These are phyloP conservation scores for Pomacea maculata DNA, from an alignment of 1,140 invertebrate species.

Conservation along the genomic window DNA sequence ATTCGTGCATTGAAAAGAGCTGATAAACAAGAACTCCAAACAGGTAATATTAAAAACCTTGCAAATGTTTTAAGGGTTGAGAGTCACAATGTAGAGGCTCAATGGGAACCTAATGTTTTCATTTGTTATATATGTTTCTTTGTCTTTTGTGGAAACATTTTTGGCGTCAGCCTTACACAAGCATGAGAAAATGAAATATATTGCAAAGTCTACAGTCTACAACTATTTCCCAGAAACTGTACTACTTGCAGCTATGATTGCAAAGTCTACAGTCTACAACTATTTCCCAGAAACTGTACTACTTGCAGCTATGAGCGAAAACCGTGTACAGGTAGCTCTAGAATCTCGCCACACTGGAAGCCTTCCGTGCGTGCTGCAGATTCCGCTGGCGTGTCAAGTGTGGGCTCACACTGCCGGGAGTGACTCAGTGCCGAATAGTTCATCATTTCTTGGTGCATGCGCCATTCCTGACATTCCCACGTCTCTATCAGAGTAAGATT, in stretches of 20 bases:
- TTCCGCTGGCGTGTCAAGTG: constrained; percentile 10
- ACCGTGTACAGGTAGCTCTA: constrained; percentile 7
- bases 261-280: too few species aligned
- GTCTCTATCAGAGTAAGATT: constrained; percentile 7
- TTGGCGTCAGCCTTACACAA: not conserved
- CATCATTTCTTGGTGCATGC: not conserved
- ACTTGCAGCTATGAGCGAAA: constrained; percentile 12
- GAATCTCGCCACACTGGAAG: constrained; percentile 13
- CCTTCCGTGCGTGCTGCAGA: constrained; percentile 2
- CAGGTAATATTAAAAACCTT: constrained; percentile 1
- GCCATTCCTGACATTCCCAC: not conserved
- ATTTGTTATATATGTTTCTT: not conserved
- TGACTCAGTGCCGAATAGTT: too few species aligned
- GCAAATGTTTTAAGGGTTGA: not conserved
- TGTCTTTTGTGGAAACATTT: not conserved
- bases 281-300: too few species aligned
- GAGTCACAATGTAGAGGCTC: not conserved
- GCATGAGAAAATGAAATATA: too few species aligned
- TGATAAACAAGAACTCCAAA: constrained; percentile 6
- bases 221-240: too few species aligned
- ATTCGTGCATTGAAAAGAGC: constrained; percentile 15
- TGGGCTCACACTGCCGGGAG: not conserved
- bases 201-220: too few species aligned
- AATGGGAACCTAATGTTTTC: not conserved
- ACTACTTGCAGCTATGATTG: constrained; percentile 11